Evolutionary conservation across 2,113 vertebrate genomes (phyloP), one percentile per base, ranked within the genome.

Genomic region (Panthera tigris): DNA sequence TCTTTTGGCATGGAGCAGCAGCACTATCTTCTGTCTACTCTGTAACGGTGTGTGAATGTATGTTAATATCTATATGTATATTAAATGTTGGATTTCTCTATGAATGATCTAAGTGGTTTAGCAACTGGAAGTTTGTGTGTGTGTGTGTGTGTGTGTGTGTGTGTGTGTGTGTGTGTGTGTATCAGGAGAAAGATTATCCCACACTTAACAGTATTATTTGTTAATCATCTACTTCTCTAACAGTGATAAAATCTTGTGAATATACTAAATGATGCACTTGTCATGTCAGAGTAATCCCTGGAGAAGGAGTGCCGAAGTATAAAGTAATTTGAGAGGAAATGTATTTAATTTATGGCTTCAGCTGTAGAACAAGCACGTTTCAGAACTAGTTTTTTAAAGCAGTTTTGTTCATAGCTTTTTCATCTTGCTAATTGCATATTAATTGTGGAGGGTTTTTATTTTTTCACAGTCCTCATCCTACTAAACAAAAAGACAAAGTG

Each of bases 311-410:
- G 95, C 94, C 50, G 87, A 97, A 71, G 81, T 97, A 82, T 41
- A 94, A 93, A 98, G 98, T 93, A 95, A 68, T 97, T 86, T 81
- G 94, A 95, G 96, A 94, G 95, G 95, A 95, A 97, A 93, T 76
- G 95, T 93, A n/a, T 96, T 94, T 95, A 98, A 98, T 97, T 96
- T 97, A 52, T 93, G 73, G 23, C 95, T 96, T 96, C 94, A 83
- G 92, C 74, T 89, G 55, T 82, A 86, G 94, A 94, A 87, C 83
- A 87, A 95, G 91, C 96, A 84, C 55, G 57, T 97, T 98, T 97
- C 15, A 29, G 61, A 13, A 71, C 57, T 90, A 98, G 89, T 98
- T 98, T 83, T 95, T 79, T 84, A 19, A 86, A 95, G 84, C 97
- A 97, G 90, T 96, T 97, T 93, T 93, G 76, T 96, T 96, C 31